Conservation (phyloP, 2,888 invertebrate species). For the Augiades crinisus region DNA sequence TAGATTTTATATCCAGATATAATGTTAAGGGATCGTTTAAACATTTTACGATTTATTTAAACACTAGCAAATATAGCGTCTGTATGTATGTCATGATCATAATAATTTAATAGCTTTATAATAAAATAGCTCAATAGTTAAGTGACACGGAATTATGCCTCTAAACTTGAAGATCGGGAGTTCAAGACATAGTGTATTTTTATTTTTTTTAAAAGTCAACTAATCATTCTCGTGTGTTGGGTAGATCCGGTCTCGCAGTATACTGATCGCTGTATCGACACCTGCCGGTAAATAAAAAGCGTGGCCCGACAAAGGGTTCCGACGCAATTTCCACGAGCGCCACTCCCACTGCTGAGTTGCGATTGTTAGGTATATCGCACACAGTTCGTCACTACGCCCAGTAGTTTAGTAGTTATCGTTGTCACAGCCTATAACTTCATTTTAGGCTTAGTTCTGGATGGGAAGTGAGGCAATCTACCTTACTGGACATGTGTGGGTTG, state of each 20-base stretch:
- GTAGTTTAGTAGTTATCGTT: neutral
- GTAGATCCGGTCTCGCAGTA: neutral
- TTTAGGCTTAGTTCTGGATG: neutral
- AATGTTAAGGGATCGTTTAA: too few species aligned
- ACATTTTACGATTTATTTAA: too few species aligned
- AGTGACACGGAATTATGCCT: too few species aligned
- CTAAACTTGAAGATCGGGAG: too few species aligned
- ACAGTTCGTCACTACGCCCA: too few species aligned
- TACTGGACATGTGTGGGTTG: too few species aligned
- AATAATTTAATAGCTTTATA: too few species aligned
- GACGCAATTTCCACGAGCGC: slow-evolving; percentile 49
- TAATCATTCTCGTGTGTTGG: neutral
- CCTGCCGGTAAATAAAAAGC: slow-evolving; percentile 45
- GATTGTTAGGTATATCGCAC: slow-evolving; percentile 29
- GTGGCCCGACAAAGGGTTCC: slow-evolving; percentile 45
- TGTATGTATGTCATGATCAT: too few species aligned
- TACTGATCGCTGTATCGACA: slow-evolving; percentile 38
- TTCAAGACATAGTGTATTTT: neutral
- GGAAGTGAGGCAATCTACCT: too few species aligned
- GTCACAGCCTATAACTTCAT: neutral
- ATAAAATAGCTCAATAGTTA: too few species aligned
- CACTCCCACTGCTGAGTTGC: slow-evolving; percentile 40
- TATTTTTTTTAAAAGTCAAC: neutral
- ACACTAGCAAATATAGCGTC: too few species aligned
- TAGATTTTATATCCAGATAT: too few species aligned